phyloP scores from a whole-genome alignment of 1,140 invertebrate species.

The Micrasema minimum region DNA sequence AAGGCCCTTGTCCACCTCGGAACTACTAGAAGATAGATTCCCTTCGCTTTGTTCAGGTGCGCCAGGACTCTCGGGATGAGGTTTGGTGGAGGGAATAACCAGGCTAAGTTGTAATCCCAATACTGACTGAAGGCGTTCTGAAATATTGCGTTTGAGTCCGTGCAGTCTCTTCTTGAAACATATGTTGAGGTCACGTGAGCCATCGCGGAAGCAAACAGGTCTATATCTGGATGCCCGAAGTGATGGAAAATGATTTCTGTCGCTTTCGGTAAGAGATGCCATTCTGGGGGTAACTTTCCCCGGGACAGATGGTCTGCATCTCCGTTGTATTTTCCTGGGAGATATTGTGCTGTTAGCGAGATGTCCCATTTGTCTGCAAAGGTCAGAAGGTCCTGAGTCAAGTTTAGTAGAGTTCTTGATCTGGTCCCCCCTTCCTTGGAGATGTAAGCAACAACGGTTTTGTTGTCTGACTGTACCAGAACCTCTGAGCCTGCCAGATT shows the following conservation, averaged over 20 bases:
- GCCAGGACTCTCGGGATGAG: neutral
- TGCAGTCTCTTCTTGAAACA: conserved; percentile 52
- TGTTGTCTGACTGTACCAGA: conserved; percentile 51
- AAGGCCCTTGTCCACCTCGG: neutral
- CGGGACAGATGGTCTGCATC: conserved; percentile 46
- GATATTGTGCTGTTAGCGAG: conserved; percentile 48
- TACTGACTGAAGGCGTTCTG: conserved; percentile 1
- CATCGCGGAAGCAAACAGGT: conserved; percentile 56
- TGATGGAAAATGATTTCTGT: conserved; percentile 53
- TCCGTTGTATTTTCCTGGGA: conserved; percentile 12
- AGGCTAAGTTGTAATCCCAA: neutral
- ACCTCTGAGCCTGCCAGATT: conserved; percentile 38
- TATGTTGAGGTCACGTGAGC: conserved; percentile 56
- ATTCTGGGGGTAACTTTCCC: conserved; percentile 51
- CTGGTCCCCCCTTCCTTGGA: conserved; percentile 53
- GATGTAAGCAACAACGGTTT: conserved; percentile 49
- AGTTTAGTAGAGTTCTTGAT: conserved; percentile 48
- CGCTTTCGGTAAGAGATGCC: conserved; percentile 51
- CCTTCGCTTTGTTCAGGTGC: neutral
- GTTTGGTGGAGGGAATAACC: conserved; percentile 5
- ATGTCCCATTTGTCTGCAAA: conserved; percentile 51
- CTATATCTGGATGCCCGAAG: conserved; percentile 56
- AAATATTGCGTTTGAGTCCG: conserved; percentile 51
- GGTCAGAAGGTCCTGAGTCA: conserved; percentile 49
- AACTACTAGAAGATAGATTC: neutral